A percentile compares a stretch with the other conserved stretches of the same genome.
phyloP scores from a whole-genome alignment of 2,888 invertebrate genomes.

The Drosophila pseudotalamancana region DNA sequence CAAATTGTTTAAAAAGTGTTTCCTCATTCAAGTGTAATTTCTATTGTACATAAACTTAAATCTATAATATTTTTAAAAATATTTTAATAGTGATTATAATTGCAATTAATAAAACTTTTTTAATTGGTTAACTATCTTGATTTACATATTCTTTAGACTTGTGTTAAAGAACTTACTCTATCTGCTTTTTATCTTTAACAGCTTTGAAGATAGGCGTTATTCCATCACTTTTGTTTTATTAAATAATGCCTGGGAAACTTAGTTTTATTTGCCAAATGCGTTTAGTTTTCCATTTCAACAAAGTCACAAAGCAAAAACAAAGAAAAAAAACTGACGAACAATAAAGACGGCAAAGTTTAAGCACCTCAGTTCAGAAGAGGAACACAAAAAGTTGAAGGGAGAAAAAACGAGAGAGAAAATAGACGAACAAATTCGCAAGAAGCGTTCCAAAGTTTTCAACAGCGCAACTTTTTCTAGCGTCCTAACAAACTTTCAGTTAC shows the following conservation, averaged over 20 bases:
- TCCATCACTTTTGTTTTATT: conserved; percentile 9
- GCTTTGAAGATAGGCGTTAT: no score
- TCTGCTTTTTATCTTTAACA: no score
- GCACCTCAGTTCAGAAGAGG: conserved; percentile 58
- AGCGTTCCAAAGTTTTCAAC: conserved; percentile 61
- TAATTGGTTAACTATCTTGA: no score
- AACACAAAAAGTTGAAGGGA: conserved; percentile 1
- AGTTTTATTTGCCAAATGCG: conserved; percentile 24
- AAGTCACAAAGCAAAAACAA: conserved; percentile 36
- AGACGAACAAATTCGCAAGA: conserved; percentile 48
- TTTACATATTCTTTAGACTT: no score
- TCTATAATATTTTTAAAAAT: no score
- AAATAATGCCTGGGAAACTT: conserved; percentile 18
- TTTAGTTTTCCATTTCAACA: conserved; percentile 46
- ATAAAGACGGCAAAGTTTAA: conserved; percentile 55
- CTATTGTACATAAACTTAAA: no score
- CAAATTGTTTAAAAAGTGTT: no score
- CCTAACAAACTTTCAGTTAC: conserved; percentile 49
- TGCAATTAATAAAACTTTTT: no score
- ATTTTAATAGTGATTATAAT: no score
- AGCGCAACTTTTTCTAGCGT: conserved; percentile 40
- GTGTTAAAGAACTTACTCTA: no score
- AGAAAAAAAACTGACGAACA: conserved; percentile 27
- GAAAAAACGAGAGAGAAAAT: conserved; percentile 6
- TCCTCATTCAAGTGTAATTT: no score